Evolutionary conservation across 2,888 invertebrate species (phyloP).

Genomic region (Uropetala carovei): DNA sequence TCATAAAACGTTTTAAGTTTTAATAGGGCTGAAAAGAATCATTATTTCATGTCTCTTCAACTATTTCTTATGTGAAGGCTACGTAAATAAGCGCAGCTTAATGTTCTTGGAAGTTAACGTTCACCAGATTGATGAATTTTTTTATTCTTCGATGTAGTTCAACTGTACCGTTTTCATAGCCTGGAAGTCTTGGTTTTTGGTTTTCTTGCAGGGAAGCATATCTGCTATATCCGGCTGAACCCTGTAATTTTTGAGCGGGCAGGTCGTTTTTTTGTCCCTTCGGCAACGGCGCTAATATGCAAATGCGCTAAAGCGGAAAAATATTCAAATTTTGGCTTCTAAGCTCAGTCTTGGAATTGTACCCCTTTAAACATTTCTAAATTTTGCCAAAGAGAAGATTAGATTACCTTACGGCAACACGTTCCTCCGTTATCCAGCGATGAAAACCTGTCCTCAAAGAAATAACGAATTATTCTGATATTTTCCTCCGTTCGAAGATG

Average conservation of each 20-base stretch:
- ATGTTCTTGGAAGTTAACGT: neutral
- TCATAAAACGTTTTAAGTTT: too few relatives aligned
- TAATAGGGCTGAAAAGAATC: too few relatives aligned
- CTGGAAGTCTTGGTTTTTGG: neutral
- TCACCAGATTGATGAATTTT: neutral
- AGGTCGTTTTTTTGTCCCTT: neutral
- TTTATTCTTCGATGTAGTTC: neutral
- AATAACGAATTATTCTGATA: neutral
- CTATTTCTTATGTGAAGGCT: too few relatives aligned
- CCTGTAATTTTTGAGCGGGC: neutral
- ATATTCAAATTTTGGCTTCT: neutral
- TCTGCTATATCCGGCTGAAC: neutral
- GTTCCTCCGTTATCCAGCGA: neutral
- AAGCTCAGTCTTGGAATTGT: neutral
- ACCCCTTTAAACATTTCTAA: neutral
- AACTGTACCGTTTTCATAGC: neutral
- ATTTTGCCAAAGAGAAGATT: constrained; percentile 1
- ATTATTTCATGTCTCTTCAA: too few relatives aligned
- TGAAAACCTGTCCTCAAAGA: neutral
- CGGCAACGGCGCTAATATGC: constrained; percentile 7
- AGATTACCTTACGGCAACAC: neutral
- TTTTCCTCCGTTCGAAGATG: constrained; percentile 39
- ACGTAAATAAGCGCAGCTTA: neutral
- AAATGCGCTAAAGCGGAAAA: constrained; percentile 19
- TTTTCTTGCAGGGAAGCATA: neutral